Percentiles rank a stretch among this genome's conserved stretches.
These are phyloP conservation scores for Harpegnathos saltator DNA, from an alignment of 1,140 invertebrate species.

Conservation along the genomic window DNA sequence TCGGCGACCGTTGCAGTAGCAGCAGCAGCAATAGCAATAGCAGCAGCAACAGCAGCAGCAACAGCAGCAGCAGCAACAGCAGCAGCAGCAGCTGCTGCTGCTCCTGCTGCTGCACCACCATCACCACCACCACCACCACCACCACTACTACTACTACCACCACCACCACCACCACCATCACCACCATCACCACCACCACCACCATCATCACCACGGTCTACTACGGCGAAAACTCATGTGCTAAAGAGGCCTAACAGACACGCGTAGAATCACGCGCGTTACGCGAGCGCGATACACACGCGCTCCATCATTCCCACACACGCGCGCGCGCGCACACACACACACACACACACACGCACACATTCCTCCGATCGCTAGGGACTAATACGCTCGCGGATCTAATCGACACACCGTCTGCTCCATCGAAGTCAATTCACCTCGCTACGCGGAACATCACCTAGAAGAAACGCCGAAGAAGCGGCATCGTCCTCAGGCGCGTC, in stretches of 20 bases:
- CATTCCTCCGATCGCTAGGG: neutral
- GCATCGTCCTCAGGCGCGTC: conserved; percentile 16
- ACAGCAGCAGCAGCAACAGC: too few relatives aligned
- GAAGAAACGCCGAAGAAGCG: conserved; percentile 35
- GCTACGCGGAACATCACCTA: conserved; percentile 54
- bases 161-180: too few relatives aligned
- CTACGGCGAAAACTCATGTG: conserved; percentile 24
- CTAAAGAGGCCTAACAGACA: conserved; percentile 18
- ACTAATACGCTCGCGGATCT: conserved; percentile 10
- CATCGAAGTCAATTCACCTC: conserved; percentile 44
- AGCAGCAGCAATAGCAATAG: too few relatives aligned
- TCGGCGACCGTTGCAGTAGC: neutral
- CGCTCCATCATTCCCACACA: neutral
- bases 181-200: too few relatives aligned
- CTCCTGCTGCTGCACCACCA: too few relatives aligned
- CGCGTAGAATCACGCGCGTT: conserved; percentile 4
- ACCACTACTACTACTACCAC: neutral
- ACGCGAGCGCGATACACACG: neutral
- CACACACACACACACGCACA: neutral
- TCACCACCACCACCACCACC: too few relatives aligned
- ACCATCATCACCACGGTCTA: neutral
- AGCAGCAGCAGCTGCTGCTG: too few relatives aligned
- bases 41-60: too few relatives aligned
- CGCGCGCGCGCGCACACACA: neutral
- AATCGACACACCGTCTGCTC: conserved; percentile 22